phyloP scores from a whole-genome alignment of 2,888 invertebrate genomes.

The Ectobius pallidus region DNA sequence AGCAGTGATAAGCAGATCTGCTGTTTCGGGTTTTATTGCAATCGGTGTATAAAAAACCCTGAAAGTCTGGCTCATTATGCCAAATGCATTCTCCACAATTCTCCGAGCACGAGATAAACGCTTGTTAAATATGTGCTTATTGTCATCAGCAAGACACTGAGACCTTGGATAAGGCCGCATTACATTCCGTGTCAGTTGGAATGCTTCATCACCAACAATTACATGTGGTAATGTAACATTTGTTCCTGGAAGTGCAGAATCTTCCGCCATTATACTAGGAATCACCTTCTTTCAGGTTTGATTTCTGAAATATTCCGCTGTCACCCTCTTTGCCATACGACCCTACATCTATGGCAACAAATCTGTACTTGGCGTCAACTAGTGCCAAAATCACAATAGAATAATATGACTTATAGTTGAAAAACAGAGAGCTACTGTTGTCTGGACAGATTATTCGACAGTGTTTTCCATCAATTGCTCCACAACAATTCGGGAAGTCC shows the following conservation, averaged over 20 bases:
- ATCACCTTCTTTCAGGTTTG: background rate
- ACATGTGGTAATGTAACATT: background rate
- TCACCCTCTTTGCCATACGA: background rate
- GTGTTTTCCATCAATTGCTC: too few relatives aligned
- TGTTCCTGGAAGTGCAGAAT: background rate
- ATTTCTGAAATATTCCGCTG: background rate
- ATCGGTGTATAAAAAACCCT: background rate
- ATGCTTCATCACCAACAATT: background rate
- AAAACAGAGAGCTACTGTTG: background rate
- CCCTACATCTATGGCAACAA: background rate
- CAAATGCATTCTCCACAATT: background rate
- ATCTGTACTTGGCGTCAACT: background rate
- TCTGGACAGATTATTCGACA: background rate
- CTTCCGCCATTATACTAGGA: background rate
- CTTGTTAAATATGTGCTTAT: background rate
- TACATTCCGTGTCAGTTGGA: background rate
- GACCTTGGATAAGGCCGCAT: background rate
- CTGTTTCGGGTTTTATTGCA: background rate
- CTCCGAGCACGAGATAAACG: background rate
- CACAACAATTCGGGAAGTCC: background rate
- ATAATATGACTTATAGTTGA: background rate
- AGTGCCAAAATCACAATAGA: background rate
- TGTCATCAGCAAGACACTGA: background rate
- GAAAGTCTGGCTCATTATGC: background rate
- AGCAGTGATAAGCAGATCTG: background rate